Conservation (phyloP, 1,140 invertebrate genomes). For the Drosophila oshimai region DNA sequence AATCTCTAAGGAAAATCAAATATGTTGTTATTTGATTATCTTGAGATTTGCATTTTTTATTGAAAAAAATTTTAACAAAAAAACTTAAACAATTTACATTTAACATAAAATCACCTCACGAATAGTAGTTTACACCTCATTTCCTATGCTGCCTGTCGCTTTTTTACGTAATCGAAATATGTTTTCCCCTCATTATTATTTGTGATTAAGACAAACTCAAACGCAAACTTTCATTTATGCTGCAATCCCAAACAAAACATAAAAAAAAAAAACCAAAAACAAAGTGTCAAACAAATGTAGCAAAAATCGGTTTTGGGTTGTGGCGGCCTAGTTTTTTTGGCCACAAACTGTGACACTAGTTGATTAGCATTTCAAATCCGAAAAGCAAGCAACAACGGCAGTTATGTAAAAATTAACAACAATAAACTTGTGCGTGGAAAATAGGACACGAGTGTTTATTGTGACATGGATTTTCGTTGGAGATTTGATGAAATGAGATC, state of each 20-base stretch:
- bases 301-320: constrained; percentile 18
- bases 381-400: constrained; percentile 15
- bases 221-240: constrained; percentile 73
- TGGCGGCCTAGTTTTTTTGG: constrained; percentile 20
- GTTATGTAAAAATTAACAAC: constrained; percentile 56
- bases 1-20: too few species aligned
- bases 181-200: constrained; percentile 68
- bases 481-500: background rate
- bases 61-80: too few species aligned
- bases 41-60: too few species aligned
- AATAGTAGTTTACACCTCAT: constrained; percentile 23
- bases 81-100: too few species aligned
- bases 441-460: constrained; percentile 13
- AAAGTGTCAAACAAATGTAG: constrained; percentile 40
- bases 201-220: constrained; percentile 46
- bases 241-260: constrained; percentile 38
- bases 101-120: background rate
- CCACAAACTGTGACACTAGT: constrained; percentile 30
- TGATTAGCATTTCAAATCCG: constrained; percentile 53
- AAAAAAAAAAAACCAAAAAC: constrained; percentile 22
- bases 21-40: too few species aligned
- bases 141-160: constrained; percentile 24
- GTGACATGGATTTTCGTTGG: constrained; percentile 5
- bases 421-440: constrained; percentile 35
- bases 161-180: constrained; percentile 61